These are phyloP conservation scores for Chrysomela aeneicollis DNA, from an alignment of 2,888 invertebrate genomes.

Conservation along the genomic window DNA sequence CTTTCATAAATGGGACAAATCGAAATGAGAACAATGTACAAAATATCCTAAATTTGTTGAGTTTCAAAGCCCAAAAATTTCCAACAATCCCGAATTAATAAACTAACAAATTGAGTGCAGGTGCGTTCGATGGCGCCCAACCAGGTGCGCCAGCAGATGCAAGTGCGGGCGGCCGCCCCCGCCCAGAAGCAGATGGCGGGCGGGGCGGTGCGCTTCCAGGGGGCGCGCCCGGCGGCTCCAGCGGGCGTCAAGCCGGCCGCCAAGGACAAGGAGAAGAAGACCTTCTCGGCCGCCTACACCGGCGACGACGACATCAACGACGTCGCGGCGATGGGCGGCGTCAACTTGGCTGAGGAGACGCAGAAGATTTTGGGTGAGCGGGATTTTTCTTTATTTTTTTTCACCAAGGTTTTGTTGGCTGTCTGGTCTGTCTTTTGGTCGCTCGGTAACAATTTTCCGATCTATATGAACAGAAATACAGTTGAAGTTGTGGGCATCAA, in stretches of 20 bases:
- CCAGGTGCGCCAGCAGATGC: conserved; percentile 39
- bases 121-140: conserved; percentile 46
- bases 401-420: too few species aligned
- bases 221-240: conserved; percentile 65
- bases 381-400: too few species aligned
- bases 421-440: too few species aligned
- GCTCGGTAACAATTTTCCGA: too few species aligned
- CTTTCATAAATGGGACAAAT: too few species aligned
- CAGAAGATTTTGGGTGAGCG: conserved; percentile 78
- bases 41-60: too few species aligned
- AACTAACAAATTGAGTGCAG: too few species aligned
- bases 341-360: conserved; percentile 95
- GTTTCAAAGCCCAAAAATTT: too few species aligned
- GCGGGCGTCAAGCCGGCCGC: conserved; percentile 67
- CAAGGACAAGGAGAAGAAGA: conserved; percentile 78
- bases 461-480: too few species aligned
- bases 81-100: too few species aligned
- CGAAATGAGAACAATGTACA: too few species aligned
- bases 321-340: conserved; percentile 99
- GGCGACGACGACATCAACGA: conserved; percentile 96
- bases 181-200: conserved; percentile 47
- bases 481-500: too few species aligned
- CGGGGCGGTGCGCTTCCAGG: conserved; percentile 41
- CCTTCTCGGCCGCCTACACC: conserved; percentile 61
- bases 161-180: conserved; percentile 48